A percentile compares a stretch with the other conserved stretches of the same genome.
Evolutionary conservation across 2,113 vertebrate genomes (phyloP).

Genomic region (Brachyhypopomus occidentalis): DNA sequence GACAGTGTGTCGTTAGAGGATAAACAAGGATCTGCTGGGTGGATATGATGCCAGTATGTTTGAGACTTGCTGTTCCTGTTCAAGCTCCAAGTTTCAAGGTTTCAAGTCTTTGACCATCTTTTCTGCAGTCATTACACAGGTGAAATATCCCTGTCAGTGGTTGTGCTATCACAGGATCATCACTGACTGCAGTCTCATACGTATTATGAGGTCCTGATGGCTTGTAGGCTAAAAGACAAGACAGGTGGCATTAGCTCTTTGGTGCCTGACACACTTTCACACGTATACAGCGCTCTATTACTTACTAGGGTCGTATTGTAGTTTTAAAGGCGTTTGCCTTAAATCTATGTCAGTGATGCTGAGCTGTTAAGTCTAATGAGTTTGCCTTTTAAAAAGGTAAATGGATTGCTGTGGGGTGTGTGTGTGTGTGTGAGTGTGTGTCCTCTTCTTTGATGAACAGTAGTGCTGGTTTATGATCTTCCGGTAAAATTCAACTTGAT

Average conservation of each 20-base stretch:
- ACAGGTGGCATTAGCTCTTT: constrained; percentile 3
- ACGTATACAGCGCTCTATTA: constrained; percentile 12
- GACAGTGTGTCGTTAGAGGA: background rate
- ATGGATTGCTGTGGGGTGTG: background rate
- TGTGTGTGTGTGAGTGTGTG: background rate
- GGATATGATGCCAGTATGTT: background rate
- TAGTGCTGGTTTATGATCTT: too few species aligned
- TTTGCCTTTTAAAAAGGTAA: constrained; percentile 17
- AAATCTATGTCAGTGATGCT: constrained; percentile 22
- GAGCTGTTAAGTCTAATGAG: constrained; percentile 10
- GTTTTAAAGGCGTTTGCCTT: constrained; percentile 2
- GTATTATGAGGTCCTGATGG: constrained; percentile 27
- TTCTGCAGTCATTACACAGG: constrained; percentile 21
- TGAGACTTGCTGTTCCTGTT: background rate
- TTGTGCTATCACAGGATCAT: background rate
- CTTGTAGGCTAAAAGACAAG: constrained; percentile 22
- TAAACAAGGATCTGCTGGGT: background rate
- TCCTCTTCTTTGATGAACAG: too few species aligned
- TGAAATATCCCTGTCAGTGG: constrained; percentile 18
- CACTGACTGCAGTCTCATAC: constrained; percentile 3
- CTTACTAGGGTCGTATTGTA: constrained; percentile 1
- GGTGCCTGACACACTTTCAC: background rate
- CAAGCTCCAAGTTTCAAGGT: background rate
- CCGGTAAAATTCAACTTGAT: too few species aligned
- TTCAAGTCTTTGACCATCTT: background rate